Conservation (phyloP, 2,888 invertebrate species). For the Cremastobaeus sp. region DNA sequence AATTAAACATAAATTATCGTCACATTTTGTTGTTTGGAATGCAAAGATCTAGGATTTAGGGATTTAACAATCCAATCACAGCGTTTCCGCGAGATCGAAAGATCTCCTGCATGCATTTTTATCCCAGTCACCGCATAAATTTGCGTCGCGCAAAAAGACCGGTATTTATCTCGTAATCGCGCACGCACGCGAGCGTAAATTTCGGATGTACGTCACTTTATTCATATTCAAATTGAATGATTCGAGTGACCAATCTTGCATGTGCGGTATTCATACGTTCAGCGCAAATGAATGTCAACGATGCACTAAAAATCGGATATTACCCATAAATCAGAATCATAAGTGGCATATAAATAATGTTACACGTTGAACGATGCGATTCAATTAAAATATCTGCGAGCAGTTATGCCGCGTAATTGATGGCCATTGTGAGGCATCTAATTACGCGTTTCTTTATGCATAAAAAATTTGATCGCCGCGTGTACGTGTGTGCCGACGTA, state of each 20-base stretch:
- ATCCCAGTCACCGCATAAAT: slow-evolving; percentile 1
- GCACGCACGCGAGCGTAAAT: slow-evolving; percentile 19
- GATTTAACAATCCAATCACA: slow-evolving; percentile 1
- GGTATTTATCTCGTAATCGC: not conserved
- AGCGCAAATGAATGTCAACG: slow-evolving; percentile 19
- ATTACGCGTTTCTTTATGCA: not conserved
- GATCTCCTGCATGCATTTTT: no score
- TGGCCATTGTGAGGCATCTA: no score
- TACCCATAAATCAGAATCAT: slow-evolving; percentile 15
- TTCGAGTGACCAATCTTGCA: slow-evolving; percentile 9
- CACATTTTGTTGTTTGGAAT: no score
- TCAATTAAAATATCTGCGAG: slow-evolving; percentile 26
- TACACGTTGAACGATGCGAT: slow-evolving; percentile 16
- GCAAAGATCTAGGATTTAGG: no score
- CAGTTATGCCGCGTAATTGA: slow-evolving; percentile 4
- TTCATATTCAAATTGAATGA: slow-evolving; percentile 30
- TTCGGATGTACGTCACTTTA: slow-evolving; percentile 3
- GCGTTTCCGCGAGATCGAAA: not conserved
- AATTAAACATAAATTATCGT: slow-evolving; percentile 51
- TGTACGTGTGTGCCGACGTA: not conserved
- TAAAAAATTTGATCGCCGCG: not conserved
- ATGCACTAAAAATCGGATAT: slow-evolving; percentile 19
- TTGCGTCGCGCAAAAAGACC: not conserved
- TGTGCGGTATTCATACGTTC: not conserved
- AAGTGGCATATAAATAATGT: slow-evolving; percentile 26